Evolutionary conservation across 1,140 invertebrate genomes (phyloP).

Genomic region (Drosophila lini): DNA sequence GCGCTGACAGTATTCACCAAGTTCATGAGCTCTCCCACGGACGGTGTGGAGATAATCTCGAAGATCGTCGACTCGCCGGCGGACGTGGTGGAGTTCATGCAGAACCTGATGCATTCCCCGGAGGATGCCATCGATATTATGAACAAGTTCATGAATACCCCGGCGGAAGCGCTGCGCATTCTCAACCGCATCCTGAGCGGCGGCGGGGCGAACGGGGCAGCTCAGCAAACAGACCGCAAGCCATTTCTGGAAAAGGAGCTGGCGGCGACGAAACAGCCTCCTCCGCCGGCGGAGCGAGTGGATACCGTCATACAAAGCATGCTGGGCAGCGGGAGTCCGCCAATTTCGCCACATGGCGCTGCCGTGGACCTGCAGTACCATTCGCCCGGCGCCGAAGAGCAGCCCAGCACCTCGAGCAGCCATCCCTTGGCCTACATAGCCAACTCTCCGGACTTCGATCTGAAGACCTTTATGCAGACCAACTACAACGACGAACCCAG

Average conservation of each 20-base stretch:
- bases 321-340: conserved; percentile 48
- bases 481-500: conserved; percentile 63
- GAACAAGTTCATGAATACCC: conserved; percentile 84
- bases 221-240: conserved; percentile 40
- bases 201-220: conserved; percentile 43
- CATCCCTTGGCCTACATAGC: conserved; percentile 54
- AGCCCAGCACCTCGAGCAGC: conserved; percentile 68
- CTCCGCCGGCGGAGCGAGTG: conserved; percentile 35
- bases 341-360: conserved; percentile 36
- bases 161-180: conserved; percentile 79
- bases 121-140: conserved; percentile 83
- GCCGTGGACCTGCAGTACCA: conserved; percentile 67
- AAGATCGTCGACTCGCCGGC: conserved; percentile 83
- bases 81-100: conserved; percentile 82
- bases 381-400: conserved; percentile 56
- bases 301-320: conserved; percentile 73
- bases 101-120: conserved; percentile 81
- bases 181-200: conserved; percentile 81
- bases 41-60: conserved; percentile 83
- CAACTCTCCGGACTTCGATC: conserved; percentile 68
- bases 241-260: conserved; percentile 32
- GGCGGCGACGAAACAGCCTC: conserved; percentile 1
- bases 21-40: conserved; percentile 84
- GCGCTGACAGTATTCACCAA: conserved; percentile 84
- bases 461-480: conserved; percentile 63